Conservation (phyloP, 2,888 invertebrate species). For the Lepetodrilus schrolli region DNA sequence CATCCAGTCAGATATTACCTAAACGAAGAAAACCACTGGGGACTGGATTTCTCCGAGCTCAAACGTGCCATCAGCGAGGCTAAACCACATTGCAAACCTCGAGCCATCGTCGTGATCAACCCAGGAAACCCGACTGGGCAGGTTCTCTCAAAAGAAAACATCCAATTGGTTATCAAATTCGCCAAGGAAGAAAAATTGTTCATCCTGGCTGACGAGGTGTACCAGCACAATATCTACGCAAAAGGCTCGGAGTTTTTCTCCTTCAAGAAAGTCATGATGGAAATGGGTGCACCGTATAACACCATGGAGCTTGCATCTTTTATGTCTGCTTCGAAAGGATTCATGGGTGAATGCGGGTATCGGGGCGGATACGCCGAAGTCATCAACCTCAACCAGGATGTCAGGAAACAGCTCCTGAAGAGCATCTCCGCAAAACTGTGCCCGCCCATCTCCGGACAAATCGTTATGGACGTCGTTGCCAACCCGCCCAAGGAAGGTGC, state of each 20-base stretch:
- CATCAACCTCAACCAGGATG: slow-evolving; percentile 87
- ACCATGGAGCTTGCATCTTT: slow-evolving; percentile 93
- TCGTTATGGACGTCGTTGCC: slow-evolving; percentile 90
- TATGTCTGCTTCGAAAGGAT: slow-evolving; percentile 95
- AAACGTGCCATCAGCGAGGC: slow-evolving; percentile 84
- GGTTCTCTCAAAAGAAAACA: slow-evolving; percentile 91
- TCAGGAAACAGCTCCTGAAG: slow-evolving; percentile 77
- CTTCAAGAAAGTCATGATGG: slow-evolving; percentile 93
- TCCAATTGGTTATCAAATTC: slow-evolving; percentile 92
- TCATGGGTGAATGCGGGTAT: slow-evolving; percentile 87
- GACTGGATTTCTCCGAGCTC: slow-evolving; percentile 85
- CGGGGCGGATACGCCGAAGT: slow-evolving; percentile 97
- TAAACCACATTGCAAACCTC: slow-evolving; percentile 80
- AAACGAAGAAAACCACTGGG: slow-evolving; percentile 92
- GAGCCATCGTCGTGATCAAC: slow-evolving; percentile 95
- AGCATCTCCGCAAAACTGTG: slow-evolving; percentile 95
- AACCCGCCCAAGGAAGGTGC: slow-evolving; percentile 90
- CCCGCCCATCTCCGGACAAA: slow-evolving; percentile 91
- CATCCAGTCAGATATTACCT: slow-evolving; percentile 80
- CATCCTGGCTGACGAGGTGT: slow-evolving; percentile 81
- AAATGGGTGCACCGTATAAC: slow-evolving; percentile 92
- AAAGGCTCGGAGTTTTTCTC: slow-evolving; percentile 90
- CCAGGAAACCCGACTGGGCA: slow-evolving; percentile 96
- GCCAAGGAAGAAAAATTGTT: slow-evolving; percentile 89
- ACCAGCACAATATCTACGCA: slow-evolving; percentile 98